Evolutionary conservation across 2,888 invertebrate genomes (phyloP).

Genomic region (Andrena hattorfiana): DNA sequence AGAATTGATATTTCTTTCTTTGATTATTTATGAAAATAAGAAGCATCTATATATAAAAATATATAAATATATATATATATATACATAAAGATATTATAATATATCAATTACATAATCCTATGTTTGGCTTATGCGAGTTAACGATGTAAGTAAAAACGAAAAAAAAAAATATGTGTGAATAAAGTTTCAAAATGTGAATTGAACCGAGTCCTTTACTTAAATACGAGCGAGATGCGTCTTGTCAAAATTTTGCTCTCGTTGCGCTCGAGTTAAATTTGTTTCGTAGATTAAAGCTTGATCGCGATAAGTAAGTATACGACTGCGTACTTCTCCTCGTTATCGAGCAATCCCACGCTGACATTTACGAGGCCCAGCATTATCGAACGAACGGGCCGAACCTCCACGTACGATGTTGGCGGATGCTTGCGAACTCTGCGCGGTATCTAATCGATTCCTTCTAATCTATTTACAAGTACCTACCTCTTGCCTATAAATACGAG

Average conservation of each 20-base stretch:
- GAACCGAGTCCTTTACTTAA: slow-evolving; percentile 71
- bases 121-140: slow-evolving; percentile 83
- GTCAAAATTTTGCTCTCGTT: slow-evolving; percentile 5
- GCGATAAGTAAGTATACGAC: slow-evolving; percentile 26
- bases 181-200: slow-evolving; percentile 83
- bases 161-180: slow-evolving; percentile 82
- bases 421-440: not conserved
- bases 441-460: not conserved
- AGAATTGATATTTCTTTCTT: slow-evolving; percentile 76
- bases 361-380: not conserved
- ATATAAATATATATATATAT: slow-evolving; percentile 62
- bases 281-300: not conserved
- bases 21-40: slow-evolving; percentile 75
- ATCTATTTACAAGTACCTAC: not conserved
- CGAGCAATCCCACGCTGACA: not conserved
- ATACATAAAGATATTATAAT: slow-evolving; percentile 73
- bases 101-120: slow-evolving; percentile 82
- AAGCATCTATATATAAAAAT: slow-evolving; percentile 62
- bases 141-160: slow-evolving; percentile 82
- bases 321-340: not conserved
- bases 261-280: not conserved
- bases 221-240: not conserved
- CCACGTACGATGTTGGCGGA: not conserved
- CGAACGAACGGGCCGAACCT: not conserved
- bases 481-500: not conserved